Base-by-base conservation (phyloP, 2,797 vertebrate species). In the Odontamblyopus rebecca region DNA sequence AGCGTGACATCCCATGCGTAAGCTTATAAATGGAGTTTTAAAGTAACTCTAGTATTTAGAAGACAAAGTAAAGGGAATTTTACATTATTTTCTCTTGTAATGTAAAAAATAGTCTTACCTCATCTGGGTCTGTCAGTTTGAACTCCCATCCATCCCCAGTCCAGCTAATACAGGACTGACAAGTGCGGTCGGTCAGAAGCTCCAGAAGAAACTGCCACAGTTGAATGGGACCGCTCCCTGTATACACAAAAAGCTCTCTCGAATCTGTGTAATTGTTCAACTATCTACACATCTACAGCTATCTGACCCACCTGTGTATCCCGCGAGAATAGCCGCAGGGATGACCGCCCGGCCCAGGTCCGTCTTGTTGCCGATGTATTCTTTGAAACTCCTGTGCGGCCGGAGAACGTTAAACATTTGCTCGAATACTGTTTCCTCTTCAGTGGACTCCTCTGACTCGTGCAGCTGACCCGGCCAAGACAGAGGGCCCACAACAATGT, bases 121-220 rank as follows among this genome's bases (percentile, higher is more conserved):
- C 90, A 54, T 93, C 92, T 0, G 92, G 93, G 77, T 93, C 90
- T 0, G 86, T 93, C 73, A 93, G 77, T 66, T 93, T 93, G 81
- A 93, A 93, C 81, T 93, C 93, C 93, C 93, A 93, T 0, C 89
- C 93, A 4, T 93, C 88, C 62, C 93, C 93, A 0, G 93, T 93
- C 93, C 93, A 93, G 85, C 85, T 89, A 23, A 93, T 93, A 4
- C 87, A 93, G 0, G 93, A 90, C 61, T 89, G 90, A 79, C 90
- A 92, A 78, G 83, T 89, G 27, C 81, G 89, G 56, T 93, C 93
- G 0, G 91, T 93, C 74, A 93, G 87, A 2, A 93, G 90, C 85
- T 93, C 93, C 82, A 93, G 74, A 5, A 93, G 86, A 53, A 93
- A 93, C 85, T 93, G 93, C 93, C 93, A 93, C 44, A 93, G 89